Evolutionary conservation across 2,113 vertebrate genomes (phyloP).

Genomic region (Siniperca knerii): DNA sequence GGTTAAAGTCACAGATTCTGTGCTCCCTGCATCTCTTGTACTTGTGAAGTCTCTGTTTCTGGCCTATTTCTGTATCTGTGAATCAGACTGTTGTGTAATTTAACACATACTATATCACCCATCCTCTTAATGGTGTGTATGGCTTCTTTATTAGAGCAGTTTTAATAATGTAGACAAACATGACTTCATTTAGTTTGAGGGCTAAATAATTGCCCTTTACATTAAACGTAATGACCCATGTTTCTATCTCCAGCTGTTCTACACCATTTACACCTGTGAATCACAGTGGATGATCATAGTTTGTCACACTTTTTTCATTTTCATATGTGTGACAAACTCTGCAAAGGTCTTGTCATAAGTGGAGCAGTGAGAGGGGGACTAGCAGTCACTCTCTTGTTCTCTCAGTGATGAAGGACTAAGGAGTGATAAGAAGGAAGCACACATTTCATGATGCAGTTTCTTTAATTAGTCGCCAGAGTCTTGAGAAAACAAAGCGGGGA

Average conservation of each 20-base stretch:
- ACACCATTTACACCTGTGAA: background rate
- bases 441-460: constrained; percentile 60
- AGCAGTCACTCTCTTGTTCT: constrained; percentile 39
- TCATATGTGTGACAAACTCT: background rate
- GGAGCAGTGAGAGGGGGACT: constrained; percentile 12
- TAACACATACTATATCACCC: constrained; percentile 20
- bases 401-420: constrained; percentile 43
- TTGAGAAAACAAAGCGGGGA: constrained; percentile 62
- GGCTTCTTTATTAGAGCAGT: background rate
- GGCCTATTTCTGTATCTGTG: constrained; percentile 40
- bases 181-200: constrained; percentile 13
- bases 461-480: constrained; percentile 80
- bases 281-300: background rate
- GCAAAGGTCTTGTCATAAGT: constrained; percentile 17
- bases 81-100: constrained; percentile 54
- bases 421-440: constrained; percentile 51
- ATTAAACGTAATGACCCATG: background rate
- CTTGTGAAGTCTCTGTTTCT: constrained; percentile 50
- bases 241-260: constrained; percentile 1
- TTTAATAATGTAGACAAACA: background rate
- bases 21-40: constrained; percentile 25
- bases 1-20: constrained; percentile 46
- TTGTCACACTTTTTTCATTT: constrained; percentile 19
- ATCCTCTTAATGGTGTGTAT: background rate
- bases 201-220: background rate